phyloP scores from a whole-genome alignment of 2,888 invertebrate genomes.

The Dione vanillae region DNA sequence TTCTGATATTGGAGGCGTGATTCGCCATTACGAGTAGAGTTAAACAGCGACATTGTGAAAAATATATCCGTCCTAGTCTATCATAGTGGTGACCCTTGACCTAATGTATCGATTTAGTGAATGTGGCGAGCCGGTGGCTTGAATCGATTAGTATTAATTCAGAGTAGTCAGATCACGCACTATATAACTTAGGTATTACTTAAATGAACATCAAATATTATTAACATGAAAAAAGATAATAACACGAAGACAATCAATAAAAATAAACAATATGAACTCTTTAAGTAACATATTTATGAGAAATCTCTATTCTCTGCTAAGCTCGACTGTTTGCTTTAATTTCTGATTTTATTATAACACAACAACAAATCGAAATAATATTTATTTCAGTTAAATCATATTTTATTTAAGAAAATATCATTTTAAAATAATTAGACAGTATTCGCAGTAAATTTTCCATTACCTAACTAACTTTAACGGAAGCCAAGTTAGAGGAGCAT shows the following conservation, averaged over 20 bases:
- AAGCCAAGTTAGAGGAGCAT: constrained; percentile 33
- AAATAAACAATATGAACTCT: too few species aligned
- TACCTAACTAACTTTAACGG: constrained; percentile 39
- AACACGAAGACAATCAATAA: too few species aligned
- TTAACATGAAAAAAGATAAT: too few species aligned
- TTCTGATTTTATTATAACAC: too few species aligned
- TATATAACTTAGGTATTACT: constrained; percentile 36
- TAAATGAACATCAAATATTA: constrained; percentile 7
- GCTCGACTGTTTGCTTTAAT: too few species aligned
- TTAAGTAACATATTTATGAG: too few species aligned
- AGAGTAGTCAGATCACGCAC: constrained; percentile 61
- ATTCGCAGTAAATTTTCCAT: constrained; percentile 16
- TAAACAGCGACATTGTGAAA: constrained; percentile 65
- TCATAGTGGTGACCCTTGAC: constrained; percentile 77
- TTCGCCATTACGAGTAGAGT: constrained; percentile 75
- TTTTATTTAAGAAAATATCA: background rate
- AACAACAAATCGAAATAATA: too few species aligned
- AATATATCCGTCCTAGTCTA: constrained; percentile 74
- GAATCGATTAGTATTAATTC: constrained; percentile 69
- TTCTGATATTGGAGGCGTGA: constrained; percentile 78
- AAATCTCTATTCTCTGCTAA: too few species aligned
- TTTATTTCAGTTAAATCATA: too few species aligned
- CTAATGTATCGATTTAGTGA: constrained; percentile 78
- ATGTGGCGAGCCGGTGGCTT: constrained; percentile 68
- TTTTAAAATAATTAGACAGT: background rate